Percentiles rank a stretch among this genome's conserved stretches.
Conservation (phyloP, 64 coral and sea anemone species). For the Hydrozoanthus tunicans region DNA sequence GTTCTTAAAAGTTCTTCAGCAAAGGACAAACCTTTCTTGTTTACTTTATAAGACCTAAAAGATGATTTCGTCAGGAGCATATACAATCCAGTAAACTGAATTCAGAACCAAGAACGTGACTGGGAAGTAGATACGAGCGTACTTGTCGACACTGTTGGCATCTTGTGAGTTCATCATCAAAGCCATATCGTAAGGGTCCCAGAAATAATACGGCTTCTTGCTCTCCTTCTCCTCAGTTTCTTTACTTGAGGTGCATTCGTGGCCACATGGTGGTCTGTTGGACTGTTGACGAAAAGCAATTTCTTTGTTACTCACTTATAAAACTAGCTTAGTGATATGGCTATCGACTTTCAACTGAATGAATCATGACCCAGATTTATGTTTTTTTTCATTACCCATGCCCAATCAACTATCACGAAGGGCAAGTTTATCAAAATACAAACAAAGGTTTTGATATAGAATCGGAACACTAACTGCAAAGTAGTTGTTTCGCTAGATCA, state of each 20-base stretch:
- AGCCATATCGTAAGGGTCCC: slow-evolving; percentile 70
- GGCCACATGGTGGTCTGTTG: neutral
- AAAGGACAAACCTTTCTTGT: too few species aligned
- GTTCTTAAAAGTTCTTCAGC: too few species aligned
- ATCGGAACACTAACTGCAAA: too few species aligned
- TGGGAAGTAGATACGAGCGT: slow-evolving; percentile 79
- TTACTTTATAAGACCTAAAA: slow-evolving; percentile 32
- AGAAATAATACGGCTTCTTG: slow-evolving; percentile 64
- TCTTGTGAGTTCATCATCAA: slow-evolving; percentile 54
- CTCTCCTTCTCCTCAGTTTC: neutral
- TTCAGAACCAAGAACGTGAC: slow-evolving; percentile 78
- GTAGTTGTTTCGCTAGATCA: too few species aligned
- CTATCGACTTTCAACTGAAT: too few species aligned
- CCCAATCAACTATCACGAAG: too few species aligned
- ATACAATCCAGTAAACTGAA: slow-evolving; percentile 88
- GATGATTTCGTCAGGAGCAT: slow-evolving; percentile 88
- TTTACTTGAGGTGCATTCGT: neutral
- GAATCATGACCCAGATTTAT: too few species aligned
- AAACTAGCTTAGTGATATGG: neutral
- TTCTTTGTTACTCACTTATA: neutral
- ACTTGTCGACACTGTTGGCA: slow-evolving; percentile 76
- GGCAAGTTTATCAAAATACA: too few species aligned
- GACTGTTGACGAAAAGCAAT: neutral
- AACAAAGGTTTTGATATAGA: too few species aligned
- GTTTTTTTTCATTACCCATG: too few species aligned